These are phyloP conservation scores for Ashinkailepas kermadecensis DNA, from an alignment of 2,888 invertebrate genomes.

Conservation along the genomic window DNA sequence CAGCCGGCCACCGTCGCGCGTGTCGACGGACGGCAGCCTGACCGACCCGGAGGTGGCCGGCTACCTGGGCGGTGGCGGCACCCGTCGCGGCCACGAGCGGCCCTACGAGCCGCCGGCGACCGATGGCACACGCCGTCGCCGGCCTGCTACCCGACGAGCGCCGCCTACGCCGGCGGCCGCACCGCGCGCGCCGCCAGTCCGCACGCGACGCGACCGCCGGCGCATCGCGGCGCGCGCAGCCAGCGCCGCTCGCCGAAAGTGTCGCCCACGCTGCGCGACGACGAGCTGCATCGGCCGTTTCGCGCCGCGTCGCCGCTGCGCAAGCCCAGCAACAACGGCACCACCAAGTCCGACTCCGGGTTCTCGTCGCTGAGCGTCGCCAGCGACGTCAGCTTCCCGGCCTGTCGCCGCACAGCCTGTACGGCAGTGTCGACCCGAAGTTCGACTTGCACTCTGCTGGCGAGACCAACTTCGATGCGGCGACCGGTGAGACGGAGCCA, in stretches of 20 bases:
- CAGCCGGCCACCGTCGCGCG: conserved; percentile 22
- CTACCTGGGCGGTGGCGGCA: conserved; percentile 29
- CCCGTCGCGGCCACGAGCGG: conserved; percentile 26
- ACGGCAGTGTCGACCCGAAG: neutral
- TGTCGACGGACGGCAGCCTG: conserved; percentile 19
- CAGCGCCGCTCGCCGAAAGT: neutral
- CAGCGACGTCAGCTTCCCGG: neutral
- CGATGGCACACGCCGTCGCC: conserved; percentile 10
- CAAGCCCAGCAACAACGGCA: conserved; percentile 2
- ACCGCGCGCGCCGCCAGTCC: neutral
- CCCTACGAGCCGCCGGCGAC: neutral
- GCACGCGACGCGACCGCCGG: neutral
- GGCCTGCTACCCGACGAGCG: neutral
- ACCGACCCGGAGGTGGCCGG: conserved; percentile 29
- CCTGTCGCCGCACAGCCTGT: neutral
- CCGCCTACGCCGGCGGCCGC: too few relatives aligned
- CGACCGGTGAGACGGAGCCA: neutral
- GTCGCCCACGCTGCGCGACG: neutral
- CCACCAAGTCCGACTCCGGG: neutral
- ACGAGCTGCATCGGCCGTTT: neutral
- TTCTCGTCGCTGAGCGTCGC: neutral
- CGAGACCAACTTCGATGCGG: too few relatives aligned
- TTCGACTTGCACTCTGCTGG: neutral
- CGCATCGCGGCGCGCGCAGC: neutral
- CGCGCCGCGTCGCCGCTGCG: neutral